Evolutionary conservation across 2,888 invertebrate species (phyloP).

Genomic region (Heliconius charithonia): DNA sequence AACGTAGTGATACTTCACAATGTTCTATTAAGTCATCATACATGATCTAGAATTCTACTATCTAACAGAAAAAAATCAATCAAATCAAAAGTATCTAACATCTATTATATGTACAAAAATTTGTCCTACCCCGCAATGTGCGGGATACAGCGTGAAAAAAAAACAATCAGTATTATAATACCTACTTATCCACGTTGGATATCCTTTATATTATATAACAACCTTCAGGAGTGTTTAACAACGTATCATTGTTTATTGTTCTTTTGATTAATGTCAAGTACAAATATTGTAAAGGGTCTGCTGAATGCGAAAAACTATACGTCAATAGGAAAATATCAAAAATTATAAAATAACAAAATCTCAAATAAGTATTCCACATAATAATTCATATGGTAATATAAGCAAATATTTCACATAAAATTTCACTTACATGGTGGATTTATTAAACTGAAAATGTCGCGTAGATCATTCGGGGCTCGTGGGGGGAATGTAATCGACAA

Average conservation of each 20-base stretch:
- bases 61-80: not conserved
- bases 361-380: not conserved
- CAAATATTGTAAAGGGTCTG: not conserved
- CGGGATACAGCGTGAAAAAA: not conserved
- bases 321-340: not conserved
- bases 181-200: conserved; percentile 1
- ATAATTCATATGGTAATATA: not conserved
- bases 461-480: not conserved
- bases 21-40: not conserved
- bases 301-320: not conserved
- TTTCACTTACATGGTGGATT: not conserved
- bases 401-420: not conserved
- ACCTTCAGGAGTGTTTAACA: conserved; percentile 33
- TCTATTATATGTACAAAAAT: too few species aligned
- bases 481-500: conserved; percentile 25
- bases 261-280: conserved; percentile 35
- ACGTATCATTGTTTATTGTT: conserved; percentile 42
- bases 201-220: conserved; percentile 19
- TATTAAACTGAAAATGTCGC: not conserved
- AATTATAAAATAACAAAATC: not conserved
- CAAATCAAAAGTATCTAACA: not conserved
- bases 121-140: too few species aligned
- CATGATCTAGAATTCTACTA: not conserved
- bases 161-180: not conserved
- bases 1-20: not conserved